Evolutionary conservation across 2,113 vertebrate genomes (phyloP).

Genomic region (Salvelinus alpinus): DNA sequence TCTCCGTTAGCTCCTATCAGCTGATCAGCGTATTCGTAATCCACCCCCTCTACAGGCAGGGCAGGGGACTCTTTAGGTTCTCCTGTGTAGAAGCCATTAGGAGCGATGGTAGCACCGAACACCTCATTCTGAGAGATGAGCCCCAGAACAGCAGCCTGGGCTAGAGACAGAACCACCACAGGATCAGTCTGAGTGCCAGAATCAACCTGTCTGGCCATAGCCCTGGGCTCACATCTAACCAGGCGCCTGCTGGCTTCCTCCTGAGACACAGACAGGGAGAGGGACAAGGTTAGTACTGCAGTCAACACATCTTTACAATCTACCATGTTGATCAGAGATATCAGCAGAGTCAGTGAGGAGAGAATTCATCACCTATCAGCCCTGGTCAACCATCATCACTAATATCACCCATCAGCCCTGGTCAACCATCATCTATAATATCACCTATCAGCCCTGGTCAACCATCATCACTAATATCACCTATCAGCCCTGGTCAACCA

Average conservation of each 20-base stretch:
- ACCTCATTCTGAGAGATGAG: conserved; percentile 94
- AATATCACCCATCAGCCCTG: too few relatives aligned
- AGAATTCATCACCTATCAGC: too few relatives aligned
- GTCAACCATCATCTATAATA: too few relatives aligned
- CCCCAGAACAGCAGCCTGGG: conserved; percentile 92
- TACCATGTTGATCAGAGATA: background rate
- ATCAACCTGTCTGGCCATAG: conserved; percentile 90
- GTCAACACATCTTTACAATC: background rate
- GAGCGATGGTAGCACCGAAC: conserved; percentile 89
- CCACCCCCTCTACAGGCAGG: conserved; percentile 67
- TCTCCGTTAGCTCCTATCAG: conserved; percentile 80
- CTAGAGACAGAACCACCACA: conserved; percentile 94
- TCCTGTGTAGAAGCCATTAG: conserved; percentile 85
- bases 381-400: too few relatives aligned
- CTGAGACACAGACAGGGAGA: conserved; percentile 49
- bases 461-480: too few relatives aligned
- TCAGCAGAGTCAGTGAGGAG: too few relatives aligned
- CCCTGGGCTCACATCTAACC: conserved; percentile 77
- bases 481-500: too few relatives aligned
- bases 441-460: too few relatives aligned
- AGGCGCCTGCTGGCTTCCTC: conserved; percentile 76
- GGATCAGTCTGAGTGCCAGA: conserved; percentile 95
- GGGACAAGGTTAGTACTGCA: background rate
- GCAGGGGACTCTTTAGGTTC: conserved; percentile 78
- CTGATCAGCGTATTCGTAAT: conserved; percentile 78